These are phyloP conservation scores for Empis livida DNA, from an alignment of 2,888 invertebrate genomes.

Conservation along the genomic window DNA sequence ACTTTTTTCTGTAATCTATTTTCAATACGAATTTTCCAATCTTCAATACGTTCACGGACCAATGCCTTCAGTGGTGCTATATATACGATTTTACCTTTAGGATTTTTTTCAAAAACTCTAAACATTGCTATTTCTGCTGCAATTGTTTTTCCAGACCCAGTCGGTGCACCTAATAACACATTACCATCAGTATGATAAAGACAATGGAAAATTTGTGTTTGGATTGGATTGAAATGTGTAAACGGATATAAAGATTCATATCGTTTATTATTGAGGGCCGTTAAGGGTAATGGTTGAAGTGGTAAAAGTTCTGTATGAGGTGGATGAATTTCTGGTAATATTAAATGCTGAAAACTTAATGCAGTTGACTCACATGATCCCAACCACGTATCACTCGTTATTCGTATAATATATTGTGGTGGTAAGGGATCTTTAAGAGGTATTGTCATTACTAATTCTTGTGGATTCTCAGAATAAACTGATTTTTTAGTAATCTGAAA, in stretches of 20 bases:
- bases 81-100: constrained; percentile 81
- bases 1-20: constrained; percentile 63
- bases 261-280: constrained; percentile 60
- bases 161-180: constrained; percentile 73
- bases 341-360: constrained; percentile 69
- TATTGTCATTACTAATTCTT: constrained; percentile 87
- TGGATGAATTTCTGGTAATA: constrained; percentile 81
- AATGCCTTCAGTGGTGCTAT: constrained; percentile 97
- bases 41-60: constrained; percentile 89
- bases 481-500: constrained; percentile 44
- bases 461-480: constrained; percentile 59
- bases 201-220: constrained; percentile 95
- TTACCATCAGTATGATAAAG: constrained; percentile 91
- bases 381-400: constrained; percentile 68
- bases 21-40: constrained; percentile 80
- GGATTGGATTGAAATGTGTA: constrained; percentile 95
- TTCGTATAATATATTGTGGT: constrained; percentile 79
- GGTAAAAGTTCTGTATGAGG: constrained; percentile 88
- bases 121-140: constrained; percentile 97
- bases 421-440: constrained; percentile 86
- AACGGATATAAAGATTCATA: constrained; percentile 80
- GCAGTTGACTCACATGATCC: constrained; percentile 46
- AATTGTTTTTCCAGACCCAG: constrained; percentile 93
- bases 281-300: constrained; percentile 78
- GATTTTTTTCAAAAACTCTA: constrained; percentile 70